Evolutionary conservation across 1,140 invertebrate species (phyloP).

Genomic region (Cecropterus lyciades): DNA sequence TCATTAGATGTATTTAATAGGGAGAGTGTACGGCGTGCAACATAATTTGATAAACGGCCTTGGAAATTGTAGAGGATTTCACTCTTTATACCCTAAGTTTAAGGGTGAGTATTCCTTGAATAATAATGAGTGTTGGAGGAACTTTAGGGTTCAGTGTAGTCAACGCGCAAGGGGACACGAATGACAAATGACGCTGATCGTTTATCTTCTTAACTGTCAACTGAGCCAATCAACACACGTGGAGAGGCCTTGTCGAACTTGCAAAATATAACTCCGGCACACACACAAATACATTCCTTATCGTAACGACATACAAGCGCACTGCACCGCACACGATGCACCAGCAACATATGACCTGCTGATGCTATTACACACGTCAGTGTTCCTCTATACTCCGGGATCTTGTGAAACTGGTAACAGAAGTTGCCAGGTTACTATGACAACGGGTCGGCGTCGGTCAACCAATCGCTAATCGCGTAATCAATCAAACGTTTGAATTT

Average conservation of each 20-base stretch:
- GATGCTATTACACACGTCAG: background rate
- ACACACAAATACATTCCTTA: constrained; percentile 11
- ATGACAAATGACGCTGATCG: constrained; percentile 77
- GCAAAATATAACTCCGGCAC: background rate
- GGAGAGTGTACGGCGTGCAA: constrained; percentile 51
- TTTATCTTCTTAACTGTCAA: constrained; percentile 82
- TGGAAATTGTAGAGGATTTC: constrained; percentile 4
- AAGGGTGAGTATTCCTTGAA: constrained; percentile 35
- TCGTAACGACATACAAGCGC: constrained; percentile 3
- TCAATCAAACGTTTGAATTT: constrained; percentile 62
- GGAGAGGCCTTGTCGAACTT: constrained; percentile 45
- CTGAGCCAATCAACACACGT: constrained; percentile 76
- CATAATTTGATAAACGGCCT: constrained; percentile 1
- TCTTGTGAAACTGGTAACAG: constrained; percentile 47
- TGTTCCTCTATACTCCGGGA: constrained; percentile 26
- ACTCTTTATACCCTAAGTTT: background rate
- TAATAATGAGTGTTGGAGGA: constrained; percentile 26
- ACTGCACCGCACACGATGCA: constrained; percentile 8
- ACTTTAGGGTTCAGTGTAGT: constrained; percentile 42
- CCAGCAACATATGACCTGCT: constrained; percentile 9
- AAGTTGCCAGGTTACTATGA: constrained; percentile 48
- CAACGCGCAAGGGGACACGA: constrained; percentile 55
- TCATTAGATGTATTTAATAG: constrained; percentile 77
- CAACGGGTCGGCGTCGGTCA: constrained; percentile 48
- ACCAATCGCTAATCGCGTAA: constrained; percentile 58